These are phyloP conservation scores for Uria aalge DNA, from an alignment of 2,113 vertebrate genomes.

Conservation along the genomic window DNA sequence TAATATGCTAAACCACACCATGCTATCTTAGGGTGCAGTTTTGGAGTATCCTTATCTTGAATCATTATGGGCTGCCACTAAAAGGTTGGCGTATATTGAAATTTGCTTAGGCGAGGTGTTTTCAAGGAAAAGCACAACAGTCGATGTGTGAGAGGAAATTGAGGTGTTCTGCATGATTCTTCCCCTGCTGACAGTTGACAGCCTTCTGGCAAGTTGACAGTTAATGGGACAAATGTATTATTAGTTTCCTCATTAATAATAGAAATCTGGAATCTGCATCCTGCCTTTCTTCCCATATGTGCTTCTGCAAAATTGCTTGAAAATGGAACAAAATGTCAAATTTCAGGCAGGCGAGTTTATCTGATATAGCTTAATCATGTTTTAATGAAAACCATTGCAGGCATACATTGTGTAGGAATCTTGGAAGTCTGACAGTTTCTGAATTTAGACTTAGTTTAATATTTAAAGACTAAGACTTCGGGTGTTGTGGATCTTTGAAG, in stretches of 20 bases:
- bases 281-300: not conserved
- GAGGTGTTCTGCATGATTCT: not conserved
- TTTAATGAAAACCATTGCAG: not conserved
- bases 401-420: not conserved
- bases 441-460: slow-evolving; percentile 9
- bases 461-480: not conserved
- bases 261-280: not conserved
- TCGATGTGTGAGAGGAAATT: not conserved
- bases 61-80: not conserved
- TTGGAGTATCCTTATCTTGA: not conserved
- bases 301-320: not conserved
- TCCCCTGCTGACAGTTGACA: not conserved
- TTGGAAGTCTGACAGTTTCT: slow-evolving; percentile 6
- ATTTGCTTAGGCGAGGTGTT: not conserved
- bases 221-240: not conserved
- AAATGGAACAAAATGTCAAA: slow-evolving; percentile 26
- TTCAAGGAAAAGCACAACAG: not conserved
- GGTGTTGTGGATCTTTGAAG: not conserved
- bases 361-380: not conserved
- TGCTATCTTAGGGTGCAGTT: not conserved
- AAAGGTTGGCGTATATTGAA: not conserved
- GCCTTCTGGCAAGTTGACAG: not conserved
- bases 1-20: not conserved
- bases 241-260: slow-evolving; percentile 24
- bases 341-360: not conserved